phyloP scores from a whole-genome alignment of 1,140 invertebrate genomes.

The Ericerus pela region DNA sequence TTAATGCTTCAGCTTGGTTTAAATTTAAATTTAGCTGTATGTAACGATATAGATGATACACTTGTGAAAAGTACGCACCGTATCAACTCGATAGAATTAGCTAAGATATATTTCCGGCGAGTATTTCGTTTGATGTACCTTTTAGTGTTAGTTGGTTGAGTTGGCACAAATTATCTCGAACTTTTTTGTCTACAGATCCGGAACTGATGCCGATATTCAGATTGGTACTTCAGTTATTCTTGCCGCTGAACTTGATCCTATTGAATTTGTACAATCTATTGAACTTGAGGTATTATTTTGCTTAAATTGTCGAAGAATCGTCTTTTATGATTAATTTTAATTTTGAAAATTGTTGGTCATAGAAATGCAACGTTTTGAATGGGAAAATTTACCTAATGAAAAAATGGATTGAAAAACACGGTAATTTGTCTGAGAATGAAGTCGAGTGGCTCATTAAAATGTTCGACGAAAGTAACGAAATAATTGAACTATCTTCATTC shows the following conservation, averaged over 20 bases:
- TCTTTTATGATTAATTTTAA: no score
- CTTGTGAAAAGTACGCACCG: no score
- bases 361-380: no score
- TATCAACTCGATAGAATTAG: not conserved
- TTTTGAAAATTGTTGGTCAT: no score
- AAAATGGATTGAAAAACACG: not conserved
- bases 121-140: not conserved
- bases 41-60: not conserved
- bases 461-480: not conserved
- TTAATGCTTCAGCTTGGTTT: constrained; percentile 36
- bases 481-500: not conserved
- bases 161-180: not conserved
- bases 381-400: not conserved
- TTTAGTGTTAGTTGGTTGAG: not conserved
- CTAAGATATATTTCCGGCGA: not conserved
- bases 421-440: not conserved
- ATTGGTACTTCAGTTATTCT: not conserved
- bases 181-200: not conserved
- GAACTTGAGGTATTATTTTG: not conserved
- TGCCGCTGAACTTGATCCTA: not conserved
- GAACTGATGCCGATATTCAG: not conserved
- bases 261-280: not conserved
- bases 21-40: constrained; percentile 19
- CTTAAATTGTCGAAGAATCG: no score
- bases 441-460: not conserved